These are phyloP conservation scores for Parotia lawesii DNA, from an alignment of 2,113 vertebrate species.

Conservation along the genomic window DNA sequence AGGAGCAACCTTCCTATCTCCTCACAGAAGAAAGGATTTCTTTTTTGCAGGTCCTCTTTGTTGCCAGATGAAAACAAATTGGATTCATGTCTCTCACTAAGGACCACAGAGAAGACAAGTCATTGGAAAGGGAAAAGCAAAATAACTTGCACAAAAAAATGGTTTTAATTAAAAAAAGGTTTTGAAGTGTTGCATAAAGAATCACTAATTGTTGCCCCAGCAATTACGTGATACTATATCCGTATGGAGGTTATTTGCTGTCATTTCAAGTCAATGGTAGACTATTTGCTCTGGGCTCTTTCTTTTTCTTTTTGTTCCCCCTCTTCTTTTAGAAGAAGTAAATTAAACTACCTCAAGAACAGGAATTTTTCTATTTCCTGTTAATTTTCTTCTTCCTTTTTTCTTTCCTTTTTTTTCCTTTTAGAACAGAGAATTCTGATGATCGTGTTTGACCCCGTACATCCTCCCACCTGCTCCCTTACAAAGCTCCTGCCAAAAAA, in stretches of 20 bases:
- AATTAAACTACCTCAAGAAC: slow-evolving; percentile 22
- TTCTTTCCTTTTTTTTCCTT: not conserved
- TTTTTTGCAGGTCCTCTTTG: not conserved
- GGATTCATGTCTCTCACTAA: not conserved
- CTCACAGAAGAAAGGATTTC: not conserved
- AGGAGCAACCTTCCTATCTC: not conserved
- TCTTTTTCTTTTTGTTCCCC: not conserved
- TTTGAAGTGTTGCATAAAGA: slow-evolving; percentile 31
- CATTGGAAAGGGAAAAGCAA: not conserved
- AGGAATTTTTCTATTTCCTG: slow-evolving; percentile 50
- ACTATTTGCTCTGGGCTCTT: not conserved
- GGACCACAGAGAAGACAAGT: not conserved
- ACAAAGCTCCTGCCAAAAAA: slow-evolving; percentile 10
- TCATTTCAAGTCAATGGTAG: not conserved
- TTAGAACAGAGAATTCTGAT: not conserved
- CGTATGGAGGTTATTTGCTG: not conserved
- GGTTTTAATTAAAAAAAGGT: slow-evolving; percentile 12
- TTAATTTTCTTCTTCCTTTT: slow-evolving; percentile 27
- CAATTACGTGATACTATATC: not conserved
- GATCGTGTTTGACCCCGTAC: not conserved
- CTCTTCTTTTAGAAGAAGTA: not conserved
- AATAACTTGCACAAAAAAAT: not conserved
- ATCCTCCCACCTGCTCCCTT: slow-evolving; percentile 33
- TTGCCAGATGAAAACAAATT: not conserved
- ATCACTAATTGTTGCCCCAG: not conserved